Conservation (phyloP, 2,797 vertebrate genomes). For the Diplodus puntazzo region DNA sequence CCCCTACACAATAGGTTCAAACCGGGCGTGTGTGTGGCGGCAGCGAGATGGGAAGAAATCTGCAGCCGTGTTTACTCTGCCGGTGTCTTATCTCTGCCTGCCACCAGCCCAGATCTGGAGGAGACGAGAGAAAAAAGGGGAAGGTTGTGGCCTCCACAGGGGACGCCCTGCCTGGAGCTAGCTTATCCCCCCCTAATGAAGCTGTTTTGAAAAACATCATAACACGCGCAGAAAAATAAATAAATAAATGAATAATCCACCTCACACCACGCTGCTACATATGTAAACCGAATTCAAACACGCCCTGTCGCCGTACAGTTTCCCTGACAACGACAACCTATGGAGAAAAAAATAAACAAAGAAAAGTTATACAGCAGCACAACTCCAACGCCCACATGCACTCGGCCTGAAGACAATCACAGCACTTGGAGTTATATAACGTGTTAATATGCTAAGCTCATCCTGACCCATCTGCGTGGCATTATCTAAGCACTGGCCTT, state of each 20-base stretch:
- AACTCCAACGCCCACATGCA: conserved; percentile 40
- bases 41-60: conserved; percentile 23
- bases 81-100: conserved; percentile 60
- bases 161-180: conserved; percentile 16
- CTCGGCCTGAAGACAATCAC: conserved; percentile 53
- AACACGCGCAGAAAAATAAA: conserved; percentile 5
- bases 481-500: conserved; percentile 70
- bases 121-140: conserved; percentile 19
- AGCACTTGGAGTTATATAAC: conserved; percentile 65
- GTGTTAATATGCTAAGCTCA: conserved; percentile 75
- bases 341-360: background rate
- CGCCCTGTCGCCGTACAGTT: background rate
- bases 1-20: conserved; percentile 26
- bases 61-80: conserved; percentile 47
- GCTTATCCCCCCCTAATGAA: conserved; percentile 30
- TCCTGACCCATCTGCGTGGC: conserved; percentile 67
- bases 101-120: conserved; percentile 38
- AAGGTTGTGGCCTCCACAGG: conserved; percentile 24
- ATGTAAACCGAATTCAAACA: conserved; percentile 27
- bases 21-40: conserved; percentile 4
- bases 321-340: conserved; percentile 20
- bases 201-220: conserved; percentile 27
- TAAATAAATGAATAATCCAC: background rate
- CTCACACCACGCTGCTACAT: conserved; percentile 3
- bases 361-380: conserved; percentile 25